A percentile compares a stretch with the other conserved stretches of the same genome.
phyloP scores from a whole-genome alignment of 2,888 invertebrate genomes.

The Macrophya annulata region DNA sequence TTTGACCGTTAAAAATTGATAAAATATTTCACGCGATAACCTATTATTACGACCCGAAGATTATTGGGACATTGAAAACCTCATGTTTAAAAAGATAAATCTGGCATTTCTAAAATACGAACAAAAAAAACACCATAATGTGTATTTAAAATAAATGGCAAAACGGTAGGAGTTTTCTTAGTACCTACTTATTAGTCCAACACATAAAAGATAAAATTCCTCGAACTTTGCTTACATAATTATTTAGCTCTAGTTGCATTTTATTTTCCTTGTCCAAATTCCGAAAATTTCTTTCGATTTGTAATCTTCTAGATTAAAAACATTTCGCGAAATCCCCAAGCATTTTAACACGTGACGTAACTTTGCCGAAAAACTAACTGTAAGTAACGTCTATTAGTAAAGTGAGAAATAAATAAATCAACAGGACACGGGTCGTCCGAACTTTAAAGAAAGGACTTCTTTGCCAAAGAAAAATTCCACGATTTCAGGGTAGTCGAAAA shows the following conservation, averaged over 20 bases:
- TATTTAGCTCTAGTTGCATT: not conserved
- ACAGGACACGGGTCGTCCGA: not conserved
- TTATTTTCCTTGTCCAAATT: not conserved
- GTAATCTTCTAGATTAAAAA: not conserved
- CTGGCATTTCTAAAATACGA: not conserved
- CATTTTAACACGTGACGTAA: not conserved
- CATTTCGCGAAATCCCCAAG: not conserved
- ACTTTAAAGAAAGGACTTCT: not conserved
- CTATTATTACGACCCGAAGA: not conserved
- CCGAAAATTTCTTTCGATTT: not conserved
- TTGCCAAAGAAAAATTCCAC: not conserved
- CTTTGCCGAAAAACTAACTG: not conserved
- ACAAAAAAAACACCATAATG: not conserved
- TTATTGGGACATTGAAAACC: not conserved
- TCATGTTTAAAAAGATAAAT: not conserved
- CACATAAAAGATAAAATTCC: not conserved
- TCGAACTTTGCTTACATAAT: not conserved
- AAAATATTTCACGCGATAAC: constrained; percentile 2
- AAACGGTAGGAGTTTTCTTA: not conserved
- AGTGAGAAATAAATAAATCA: not conserved
- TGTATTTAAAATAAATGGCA: not conserved
- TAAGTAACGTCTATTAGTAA: not conserved
- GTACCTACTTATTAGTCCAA: not conserved
- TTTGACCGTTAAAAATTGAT: not conserved
- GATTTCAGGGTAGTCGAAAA: not conserved